Percentiles rank a stretch among this genome's conserved stretches.
phyloP scores from a whole-genome alignment of 1,140 invertebrate genomes.

The Agraylea sexmaculata region DNA sequence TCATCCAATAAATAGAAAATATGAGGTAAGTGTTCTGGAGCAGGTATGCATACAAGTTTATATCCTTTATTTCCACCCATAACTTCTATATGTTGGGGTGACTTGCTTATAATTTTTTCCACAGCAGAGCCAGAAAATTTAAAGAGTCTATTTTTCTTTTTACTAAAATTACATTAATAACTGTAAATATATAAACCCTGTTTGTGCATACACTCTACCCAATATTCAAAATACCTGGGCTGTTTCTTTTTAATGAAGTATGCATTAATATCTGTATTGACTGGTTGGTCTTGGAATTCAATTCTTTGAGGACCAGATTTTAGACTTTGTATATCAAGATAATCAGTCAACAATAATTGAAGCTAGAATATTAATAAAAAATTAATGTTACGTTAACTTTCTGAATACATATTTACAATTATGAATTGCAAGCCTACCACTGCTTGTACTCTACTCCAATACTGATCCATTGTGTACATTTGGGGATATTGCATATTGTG shows the following conservation, averaged over 20 bases:
- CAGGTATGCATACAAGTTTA: constrained; percentile 53
- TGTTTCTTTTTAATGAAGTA: constrained; percentile 40
- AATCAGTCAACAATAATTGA: constrained; percentile 66
- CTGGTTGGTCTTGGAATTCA: constrained; percentile 41
- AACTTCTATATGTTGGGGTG: constrained; percentile 38
- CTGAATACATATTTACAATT: neutral
- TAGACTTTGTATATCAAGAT: constrained; percentile 68
- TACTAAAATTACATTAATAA: constrained; percentile 30
- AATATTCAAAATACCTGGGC: no score
- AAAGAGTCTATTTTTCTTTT: constrained; percentile 49
- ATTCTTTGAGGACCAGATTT: constrained; percentile 44
- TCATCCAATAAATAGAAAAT: constrained; percentile 19
- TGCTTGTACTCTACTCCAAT: constrained; percentile 80
- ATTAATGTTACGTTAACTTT: constrained; percentile 8
- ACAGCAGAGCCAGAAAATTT: constrained; percentile 65
- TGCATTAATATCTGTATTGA: constrained; percentile 29
- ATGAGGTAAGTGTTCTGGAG: constrained; percentile 30
- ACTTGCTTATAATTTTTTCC: constrained; percentile 34
- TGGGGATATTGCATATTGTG: constrained; percentile 41
- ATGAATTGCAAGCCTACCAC: constrained; percentile 48
- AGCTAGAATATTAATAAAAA: constrained; percentile 43
- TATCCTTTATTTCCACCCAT: constrained; percentile 25
- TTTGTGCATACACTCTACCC: constrained; percentile 1
- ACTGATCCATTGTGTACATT: constrained; percentile 68
- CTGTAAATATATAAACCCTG: constrained; percentile 4